Conservation (phyloP, 2,888 invertebrate genomes). For the Arge pagana region DNA sequence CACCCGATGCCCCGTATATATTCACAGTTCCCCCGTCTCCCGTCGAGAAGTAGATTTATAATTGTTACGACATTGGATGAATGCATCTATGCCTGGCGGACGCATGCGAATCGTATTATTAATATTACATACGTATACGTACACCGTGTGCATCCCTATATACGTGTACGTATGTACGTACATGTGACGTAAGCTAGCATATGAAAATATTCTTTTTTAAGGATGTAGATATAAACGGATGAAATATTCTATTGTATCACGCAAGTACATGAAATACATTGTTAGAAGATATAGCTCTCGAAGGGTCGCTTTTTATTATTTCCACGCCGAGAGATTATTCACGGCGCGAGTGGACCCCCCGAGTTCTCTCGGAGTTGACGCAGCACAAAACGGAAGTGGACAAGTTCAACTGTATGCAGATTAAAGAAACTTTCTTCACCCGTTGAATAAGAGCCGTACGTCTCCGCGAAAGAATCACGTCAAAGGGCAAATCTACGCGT, state of each 20-base stretch:
- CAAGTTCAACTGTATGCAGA: too few species aligned
- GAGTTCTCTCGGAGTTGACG: too few species aligned
- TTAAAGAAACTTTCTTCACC: too few species aligned
- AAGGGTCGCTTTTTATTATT: background rate
- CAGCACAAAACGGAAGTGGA: too few species aligned
- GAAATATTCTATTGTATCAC: constrained; percentile 36
- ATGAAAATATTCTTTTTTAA: constrained; percentile 40
- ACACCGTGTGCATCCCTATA: background rate
- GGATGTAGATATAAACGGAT: constrained; percentile 37
- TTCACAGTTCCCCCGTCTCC: background rate
- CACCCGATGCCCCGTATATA: background rate
- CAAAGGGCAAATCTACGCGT: too few species aligned
- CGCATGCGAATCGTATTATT: too few species aligned
- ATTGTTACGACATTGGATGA: constrained; percentile 15
- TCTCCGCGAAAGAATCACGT: too few species aligned
- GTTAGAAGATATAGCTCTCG: constrained; percentile 32
- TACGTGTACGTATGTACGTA: background rate
- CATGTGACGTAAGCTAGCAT: constrained; percentile 30
- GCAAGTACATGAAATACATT: constrained; percentile 38
- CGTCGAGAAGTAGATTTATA: constrained; percentile 5
- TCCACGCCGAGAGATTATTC: too few species aligned
- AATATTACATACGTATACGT: constrained; percentile 6
- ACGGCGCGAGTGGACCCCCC: too few species aligned
- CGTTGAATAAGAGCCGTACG: too few species aligned
- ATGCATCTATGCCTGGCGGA: constrained; percentile 6